Base-by-base conservation (phyloP, 2,797 vertebrate genomes). In the Serranus cabrilla region DNA sequence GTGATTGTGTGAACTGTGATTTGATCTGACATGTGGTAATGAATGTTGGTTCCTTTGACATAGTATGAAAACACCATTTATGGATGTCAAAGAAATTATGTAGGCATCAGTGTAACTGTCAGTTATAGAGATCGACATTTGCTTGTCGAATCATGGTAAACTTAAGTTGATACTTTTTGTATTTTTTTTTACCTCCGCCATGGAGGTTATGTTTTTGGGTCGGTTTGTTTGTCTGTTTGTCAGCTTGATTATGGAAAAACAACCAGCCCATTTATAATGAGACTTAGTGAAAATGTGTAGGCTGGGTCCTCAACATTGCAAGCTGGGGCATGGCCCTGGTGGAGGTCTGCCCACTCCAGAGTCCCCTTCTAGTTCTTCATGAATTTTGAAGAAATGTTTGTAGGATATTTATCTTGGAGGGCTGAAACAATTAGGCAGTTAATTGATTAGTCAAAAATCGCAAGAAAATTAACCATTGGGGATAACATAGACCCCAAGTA, bases 11-110 rank as follows among this genome's bases (percentile, higher is more conserved):
- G n/a, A n/a, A 39, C 23, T 59, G 18, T 46, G 2, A 43, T 59
- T 49, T 49, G 50, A 78, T 46, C 46, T 46, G 47, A 74, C n/a
- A 37, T 34, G 60, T 34, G 66, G 1, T 23, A 65, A 47, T 64
- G 16, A 43, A 25, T 46, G 43, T 20, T 27, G 34, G 10, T 34
- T 57, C 13, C 18, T 43, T 55, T 59, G 27, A 56, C n/a, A 39
- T 14, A 16, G 37, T 31, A 4, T 71, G 11, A 70, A 76, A 66
- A 60, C 5, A 0, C 12, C 9, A 34, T 64, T 52, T 31, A 46
- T 20, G 31, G 6, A 56, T 8, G 39, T 47, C 23, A 37, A 50
- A 54, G 7, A 42, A 16, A 52, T 34, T 5, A 18, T 23, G 17
- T 4, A 37, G 25, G 0, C 52, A 34, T 69, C 8, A 42, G 12